These are phyloP conservation scores for Ornithorhynchus anatinus DNA, from an alignment of 2,113 vertebrate species.

Conservation along the genomic window DNA sequence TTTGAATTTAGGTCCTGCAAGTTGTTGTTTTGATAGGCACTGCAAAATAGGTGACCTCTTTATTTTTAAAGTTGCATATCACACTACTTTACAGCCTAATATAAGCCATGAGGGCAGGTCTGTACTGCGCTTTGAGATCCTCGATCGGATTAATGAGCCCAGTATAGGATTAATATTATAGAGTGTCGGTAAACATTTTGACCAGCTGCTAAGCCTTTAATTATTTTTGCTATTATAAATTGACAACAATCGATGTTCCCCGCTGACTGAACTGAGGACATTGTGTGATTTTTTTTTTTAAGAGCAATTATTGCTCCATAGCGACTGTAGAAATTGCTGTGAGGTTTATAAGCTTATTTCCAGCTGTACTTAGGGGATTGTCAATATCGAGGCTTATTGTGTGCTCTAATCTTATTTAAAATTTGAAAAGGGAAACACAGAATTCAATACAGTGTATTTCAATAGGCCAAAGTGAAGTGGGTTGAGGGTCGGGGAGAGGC, in stretches of 20 bases:
- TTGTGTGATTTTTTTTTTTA: constrained; percentile 50
- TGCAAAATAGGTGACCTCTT: constrained; percentile 58
- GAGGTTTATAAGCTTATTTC: constrained; percentile 68
- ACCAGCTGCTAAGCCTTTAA: constrained; percentile 34
- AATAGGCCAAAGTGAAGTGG: constrained; percentile 47
- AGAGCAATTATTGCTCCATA: constrained; percentile 64
- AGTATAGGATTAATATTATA: constrained; percentile 22
- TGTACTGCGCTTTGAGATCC: constrained; percentile 28
- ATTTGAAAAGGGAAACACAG: constrained; percentile 64
- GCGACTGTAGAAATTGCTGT: constrained; percentile 63
- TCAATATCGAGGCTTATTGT: constrained; percentile 63
- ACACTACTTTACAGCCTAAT: constrained; percentile 21
- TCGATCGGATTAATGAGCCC: constrained; percentile 35
- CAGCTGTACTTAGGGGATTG: constrained; percentile 63
- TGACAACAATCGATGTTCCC: constrained; percentile 47
- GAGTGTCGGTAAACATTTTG: constrained; percentile 64
- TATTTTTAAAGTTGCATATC: constrained; percentile 46
- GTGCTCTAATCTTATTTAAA: constrained; percentile 67
- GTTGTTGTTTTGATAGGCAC: constrained; percentile 36
- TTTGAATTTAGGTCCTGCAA: constrained; percentile 48
- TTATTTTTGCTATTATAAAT: constrained; percentile 61
- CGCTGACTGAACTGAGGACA: constrained; percentile 41
- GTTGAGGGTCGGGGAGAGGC: constrained; percentile 29
- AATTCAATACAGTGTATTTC: constrained; percentile 52
- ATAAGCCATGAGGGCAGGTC: constrained; percentile 50